These are phyloP conservation scores for Rhinichthys osculus DNA, from an alignment of 2,797 vertebrate species.

Conservation along the genomic window DNA sequence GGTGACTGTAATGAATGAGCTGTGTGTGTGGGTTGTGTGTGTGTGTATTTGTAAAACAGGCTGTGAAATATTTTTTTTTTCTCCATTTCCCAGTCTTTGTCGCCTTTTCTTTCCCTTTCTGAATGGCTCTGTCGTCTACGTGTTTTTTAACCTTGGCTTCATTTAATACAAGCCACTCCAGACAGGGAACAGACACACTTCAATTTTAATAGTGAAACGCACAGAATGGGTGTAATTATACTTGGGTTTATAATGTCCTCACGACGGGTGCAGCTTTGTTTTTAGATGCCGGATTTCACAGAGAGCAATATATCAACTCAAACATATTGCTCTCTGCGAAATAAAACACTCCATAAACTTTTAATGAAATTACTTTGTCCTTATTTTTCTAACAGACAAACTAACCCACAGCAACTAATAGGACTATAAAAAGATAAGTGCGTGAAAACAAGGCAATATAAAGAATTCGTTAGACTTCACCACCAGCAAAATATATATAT, in stretches of 20 bases:
- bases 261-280: slow-evolving; percentile 45
- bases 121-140: slow-evolving; percentile 14
- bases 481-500: background rate
- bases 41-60: slow-evolving; percentile 35
- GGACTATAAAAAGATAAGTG: slow-evolving; percentile 73
- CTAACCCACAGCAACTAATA: slow-evolving; percentile 73
- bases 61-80: slow-evolving; percentile 12
- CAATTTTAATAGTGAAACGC: slow-evolving; percentile 50
- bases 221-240: slow-evolving; percentile 55
- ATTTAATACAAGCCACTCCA: slow-evolving; percentile 31
- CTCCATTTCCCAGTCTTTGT: slow-evolving; percentile 3
- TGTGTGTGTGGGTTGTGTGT: slow-evolving; percentile 1
- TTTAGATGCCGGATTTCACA: slow-evolving; percentile 44
- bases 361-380: slow-evolving; percentile 80
- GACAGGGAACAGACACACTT: slow-evolving; percentile 54
- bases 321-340: slow-evolving; percentile 47
- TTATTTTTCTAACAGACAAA: slow-evolving; percentile 79
- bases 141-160: slow-evolving; percentile 27
- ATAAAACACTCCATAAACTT: slow-evolving; percentile 64
- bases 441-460: slow-evolving; percentile 48
- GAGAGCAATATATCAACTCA: slow-evolving; percentile 49
- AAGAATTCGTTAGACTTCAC: slow-evolving; percentile 27
- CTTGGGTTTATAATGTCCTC: slow-evolving; percentile 50
- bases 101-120: background rate
- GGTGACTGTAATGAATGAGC: slow-evolving; percentile 41